Evolutionary conservation across 2,888 invertebrate species (phyloP).

Genomic region (Theretra japonica): DNA sequence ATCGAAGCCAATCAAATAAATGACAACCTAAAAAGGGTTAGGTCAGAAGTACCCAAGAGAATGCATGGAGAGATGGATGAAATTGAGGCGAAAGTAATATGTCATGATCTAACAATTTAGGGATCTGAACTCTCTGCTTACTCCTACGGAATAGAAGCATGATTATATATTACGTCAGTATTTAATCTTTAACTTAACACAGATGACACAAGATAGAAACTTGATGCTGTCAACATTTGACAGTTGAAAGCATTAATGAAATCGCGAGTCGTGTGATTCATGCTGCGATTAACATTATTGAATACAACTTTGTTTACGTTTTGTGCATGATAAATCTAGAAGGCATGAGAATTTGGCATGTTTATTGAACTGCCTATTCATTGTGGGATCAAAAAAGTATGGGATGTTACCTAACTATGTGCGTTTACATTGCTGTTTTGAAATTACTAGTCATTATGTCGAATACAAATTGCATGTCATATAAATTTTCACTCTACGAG

Average conservation of each 20-base stretch:
- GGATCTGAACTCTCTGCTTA: too few species aligned
- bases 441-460: background rate
- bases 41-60: too few species aligned
- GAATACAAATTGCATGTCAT: background rate
- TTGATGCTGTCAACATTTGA: background rate
- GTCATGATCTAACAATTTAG: too few species aligned
- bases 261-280: background rate
- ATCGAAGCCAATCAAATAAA: too few species aligned
- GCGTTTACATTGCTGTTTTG: background rate
- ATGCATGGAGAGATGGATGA: too few species aligned
- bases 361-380: background rate
- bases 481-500: background rate
- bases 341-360: background rate
- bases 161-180: too few species aligned
- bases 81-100: too few species aligned
- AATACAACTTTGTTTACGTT: background rate
- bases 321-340: background rate
- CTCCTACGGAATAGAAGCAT: too few species aligned
- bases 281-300: background rate
- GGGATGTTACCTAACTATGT: background rate
- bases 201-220: slow-evolving; percentile 6
- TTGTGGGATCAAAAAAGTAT: background rate
- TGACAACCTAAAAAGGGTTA: too few species aligned
- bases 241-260: background rate
- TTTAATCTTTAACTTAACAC: background rate